These are phyloP conservation scores for Parnassius smintheus DNA, from an alignment of 2,888 invertebrate species.

Conservation along the genomic window DNA sequence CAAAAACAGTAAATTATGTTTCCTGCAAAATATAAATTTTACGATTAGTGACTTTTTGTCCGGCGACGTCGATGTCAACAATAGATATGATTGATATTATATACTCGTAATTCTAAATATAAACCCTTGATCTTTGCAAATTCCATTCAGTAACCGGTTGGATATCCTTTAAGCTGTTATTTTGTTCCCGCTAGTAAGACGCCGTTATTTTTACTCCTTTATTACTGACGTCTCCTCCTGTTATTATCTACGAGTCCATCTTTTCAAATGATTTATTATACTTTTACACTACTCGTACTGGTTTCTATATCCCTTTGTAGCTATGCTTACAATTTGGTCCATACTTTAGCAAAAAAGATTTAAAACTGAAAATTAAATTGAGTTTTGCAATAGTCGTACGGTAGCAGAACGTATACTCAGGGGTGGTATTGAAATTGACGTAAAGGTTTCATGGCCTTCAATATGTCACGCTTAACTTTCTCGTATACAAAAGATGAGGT, in stretches of 20 bases:
- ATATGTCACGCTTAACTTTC: too few relatives aligned
- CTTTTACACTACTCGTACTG: conserved; percentile 5
- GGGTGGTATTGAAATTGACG: too few relatives aligned
- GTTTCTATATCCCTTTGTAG: neutral
- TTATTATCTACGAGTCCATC: conserved; percentile 8
- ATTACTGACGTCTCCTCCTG: conserved; percentile 15
- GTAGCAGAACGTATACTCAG: too few relatives aligned
- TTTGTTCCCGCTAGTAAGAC: conserved; percentile 9
- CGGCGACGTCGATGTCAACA: neutral
- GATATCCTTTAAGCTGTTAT: conserved; percentile 11
- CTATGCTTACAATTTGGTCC: neutral
- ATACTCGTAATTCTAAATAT: conserved; percentile 1
- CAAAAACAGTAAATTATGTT: too few relatives aligned
- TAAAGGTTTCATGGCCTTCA: too few relatives aligned
- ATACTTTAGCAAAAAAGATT: too few relatives aligned
- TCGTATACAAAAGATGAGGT: too few relatives aligned
- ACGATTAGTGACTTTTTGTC: too few relatives aligned
- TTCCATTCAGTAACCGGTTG: conserved; percentile 17
- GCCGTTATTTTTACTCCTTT: conserved; percentile 16
- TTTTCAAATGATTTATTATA: conserved; percentile 13
- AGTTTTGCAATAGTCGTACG: too few relatives aligned
- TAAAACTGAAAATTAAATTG: too few relatives aligned
- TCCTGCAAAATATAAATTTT: too few relatives aligned
- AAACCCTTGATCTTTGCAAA: conserved; percentile 2
- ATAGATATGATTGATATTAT: neutral